Evolutionary conservation across 2,113 vertebrate species (phyloP), one percentile per base, ranked within the genome.

Genomic region (Chaetodon auriga): DNA sequence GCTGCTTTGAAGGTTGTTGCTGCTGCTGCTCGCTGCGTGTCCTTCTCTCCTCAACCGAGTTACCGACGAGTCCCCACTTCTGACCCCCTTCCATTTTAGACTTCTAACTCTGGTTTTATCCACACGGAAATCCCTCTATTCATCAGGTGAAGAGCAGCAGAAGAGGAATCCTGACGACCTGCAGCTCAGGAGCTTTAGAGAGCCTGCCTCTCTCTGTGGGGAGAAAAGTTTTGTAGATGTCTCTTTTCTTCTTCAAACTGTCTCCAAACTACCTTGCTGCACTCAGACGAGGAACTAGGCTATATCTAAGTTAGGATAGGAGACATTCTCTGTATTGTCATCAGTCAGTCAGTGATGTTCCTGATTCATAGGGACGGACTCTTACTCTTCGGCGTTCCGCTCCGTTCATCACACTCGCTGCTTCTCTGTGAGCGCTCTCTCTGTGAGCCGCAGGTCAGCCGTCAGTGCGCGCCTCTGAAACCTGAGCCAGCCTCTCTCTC

Each of bases 401-500:
- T 90, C 75, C 45, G 81, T 69, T 54, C 76, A 69, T 88, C 71
- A 75, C 86, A 77, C 87, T 61, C 55, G 71, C 73, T 69, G 71
- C 54, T 55, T 66, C 74, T 82, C 57, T 75, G 87, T 82, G 75
- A 76, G 55, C 60, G 58, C 43, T 43, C 75, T 36, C 63, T 16
- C 79, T 68, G 1, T 53, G 72, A 63, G 81, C 75, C 7, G 46
- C 75, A 62, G 89, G 46, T 89, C 83, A 45, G 73, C 64, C 51
- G 76, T 72, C 81, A 76, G 82, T 72, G 90, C 72, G 87, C 82
- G 75, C 91, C 83, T 85, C 60, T 93, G 92, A 91, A 95, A 95
- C 82, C 81, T 64, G 93, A 94, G 82, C 75, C 85, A 63, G 63
- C 11, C 75, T 69, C 72, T 55, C 75, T 73, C 73, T 81, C 65